phyloP scores from a whole-genome alignment of 2,888 invertebrate species.

The Eristalis arbustorum region DNA sequence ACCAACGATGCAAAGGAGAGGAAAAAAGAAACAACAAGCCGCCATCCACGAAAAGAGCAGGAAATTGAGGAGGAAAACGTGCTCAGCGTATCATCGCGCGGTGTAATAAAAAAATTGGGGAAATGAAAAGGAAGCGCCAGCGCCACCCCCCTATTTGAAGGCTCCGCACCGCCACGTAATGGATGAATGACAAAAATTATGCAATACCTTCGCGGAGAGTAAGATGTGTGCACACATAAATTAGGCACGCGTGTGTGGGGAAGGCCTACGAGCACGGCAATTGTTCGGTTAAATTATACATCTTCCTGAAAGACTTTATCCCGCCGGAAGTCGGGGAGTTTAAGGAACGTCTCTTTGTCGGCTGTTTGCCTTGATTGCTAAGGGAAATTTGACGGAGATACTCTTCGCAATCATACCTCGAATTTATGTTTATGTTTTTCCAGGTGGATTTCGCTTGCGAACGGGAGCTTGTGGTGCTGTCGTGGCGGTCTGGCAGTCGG shows the following conservation, averaged over 20 bases:
- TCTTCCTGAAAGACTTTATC: conserved; percentile 31
- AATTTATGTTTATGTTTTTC: conserved; percentile 7
- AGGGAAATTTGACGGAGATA: conserved; percentile 14
- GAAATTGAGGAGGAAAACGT: conserved; percentile 52
- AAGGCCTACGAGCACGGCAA: conserved; percentile 18
- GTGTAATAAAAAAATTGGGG: conserved; percentile 44
- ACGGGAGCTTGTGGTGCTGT: not conserved
- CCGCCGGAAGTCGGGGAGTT: conserved; percentile 21
- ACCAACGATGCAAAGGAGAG: not conserved
- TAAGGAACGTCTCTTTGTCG: conserved; percentile 11
- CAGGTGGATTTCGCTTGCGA: not conserved
- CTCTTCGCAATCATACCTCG: not conserved
- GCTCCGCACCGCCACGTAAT: conserved; percentile 2
- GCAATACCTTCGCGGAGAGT: not conserved
- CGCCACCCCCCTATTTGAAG: not conserved
- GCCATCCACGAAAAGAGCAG: conserved; percentile 1
- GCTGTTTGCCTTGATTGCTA: conserved; percentile 19
- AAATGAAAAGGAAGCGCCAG: conserved; percentile 35
- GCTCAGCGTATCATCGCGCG: conserved; percentile 6
- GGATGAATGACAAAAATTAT: conserved; percentile 48
- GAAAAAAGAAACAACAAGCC: not conserved
- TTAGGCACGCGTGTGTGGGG: conserved; percentile 2
- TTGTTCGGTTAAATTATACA: conserved; percentile 41
- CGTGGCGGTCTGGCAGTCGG: not conserved
- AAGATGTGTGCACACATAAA: not conserved